Conservation (phyloP, 2,888 invertebrate species). For the Microctonus hyperodae region DNA sequence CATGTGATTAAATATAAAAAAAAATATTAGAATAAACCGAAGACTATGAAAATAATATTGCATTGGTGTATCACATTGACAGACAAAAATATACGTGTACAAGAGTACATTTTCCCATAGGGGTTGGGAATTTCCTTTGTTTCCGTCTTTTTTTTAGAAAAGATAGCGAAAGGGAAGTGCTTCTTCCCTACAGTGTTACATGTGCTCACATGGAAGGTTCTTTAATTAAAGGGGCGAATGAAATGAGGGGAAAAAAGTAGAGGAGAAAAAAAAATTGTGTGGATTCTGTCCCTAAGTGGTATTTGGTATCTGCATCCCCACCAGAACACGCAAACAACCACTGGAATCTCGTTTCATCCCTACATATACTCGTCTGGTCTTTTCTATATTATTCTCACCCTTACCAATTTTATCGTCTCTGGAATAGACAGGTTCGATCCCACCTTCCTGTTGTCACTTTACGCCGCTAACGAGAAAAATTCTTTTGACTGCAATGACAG, state of each 20-base stretch:
- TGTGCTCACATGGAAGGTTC: conserved; percentile 30
- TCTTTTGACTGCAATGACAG: conserved; percentile 28
- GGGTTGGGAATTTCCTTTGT: neutral
- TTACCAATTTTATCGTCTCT: conserved; percentile 20
- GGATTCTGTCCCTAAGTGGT: conserved; percentile 39
- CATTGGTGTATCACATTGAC: neutral
- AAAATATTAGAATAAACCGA: no score
- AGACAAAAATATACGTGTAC: no score
- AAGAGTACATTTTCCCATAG: neutral
- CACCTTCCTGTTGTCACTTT: conserved; percentile 82
- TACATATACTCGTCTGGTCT: conserved; percentile 8
- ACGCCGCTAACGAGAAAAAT: conserved; percentile 77
- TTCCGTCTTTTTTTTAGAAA: no score
- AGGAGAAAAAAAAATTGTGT: neutral
- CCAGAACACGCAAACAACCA: conserved; percentile 35
- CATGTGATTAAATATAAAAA: no score
- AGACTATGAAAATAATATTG: neutral
- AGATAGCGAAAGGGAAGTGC: conserved; percentile 16
- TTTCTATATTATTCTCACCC: neutral
- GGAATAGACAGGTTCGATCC: conserved; percentile 44
- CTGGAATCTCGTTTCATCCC: conserved; percentile 49
- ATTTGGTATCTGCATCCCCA: conserved; percentile 22
- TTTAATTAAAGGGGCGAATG: conserved; percentile 51
- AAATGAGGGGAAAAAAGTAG: conserved; percentile 12
- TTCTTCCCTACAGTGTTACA: neutral